A percentile compares a stretch with the other conserved stretches of the same genome.
Evolutionary conservation across 2,113 vertebrate species (phyloP).

Genomic region (Alligator mississippiensis): DNA sequence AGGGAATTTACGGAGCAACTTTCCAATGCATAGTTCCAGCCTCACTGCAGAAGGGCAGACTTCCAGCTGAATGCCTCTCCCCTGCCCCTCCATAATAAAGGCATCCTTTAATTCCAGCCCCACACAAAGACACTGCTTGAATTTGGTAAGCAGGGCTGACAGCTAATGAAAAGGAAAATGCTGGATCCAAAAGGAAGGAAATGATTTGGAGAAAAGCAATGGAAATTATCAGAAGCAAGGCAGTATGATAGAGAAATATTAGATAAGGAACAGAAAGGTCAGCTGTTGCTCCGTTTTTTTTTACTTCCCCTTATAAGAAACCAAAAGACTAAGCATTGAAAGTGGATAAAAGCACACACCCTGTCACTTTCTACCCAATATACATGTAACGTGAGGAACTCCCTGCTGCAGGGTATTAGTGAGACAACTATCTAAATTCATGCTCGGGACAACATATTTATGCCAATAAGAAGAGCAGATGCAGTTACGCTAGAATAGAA

Average conservation of each 20-base stretch:
- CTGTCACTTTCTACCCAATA: fast-evolving
- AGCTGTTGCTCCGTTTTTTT: conserved; percentile 37
- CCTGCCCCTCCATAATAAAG: neutral
- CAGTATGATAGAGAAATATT: conserved; percentile 31
- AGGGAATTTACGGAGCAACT: fast-evolving
- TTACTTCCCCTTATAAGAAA: conserved; percentile 51
- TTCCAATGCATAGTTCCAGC: no score
- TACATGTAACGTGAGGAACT: fast-evolving
- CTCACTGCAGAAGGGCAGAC: neutral
- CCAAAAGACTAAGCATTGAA: conserved; percentile 10
- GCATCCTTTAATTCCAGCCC: neutral
- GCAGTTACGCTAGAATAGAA: neutral
- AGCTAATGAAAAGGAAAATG: neutral
- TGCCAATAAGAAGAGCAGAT: neutral
- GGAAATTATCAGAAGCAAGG: neutral
- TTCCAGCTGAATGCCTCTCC: neutral
- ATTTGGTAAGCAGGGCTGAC: fast-evolving
- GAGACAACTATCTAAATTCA: neutral
- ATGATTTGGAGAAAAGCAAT: neutral
- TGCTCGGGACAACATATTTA: neutral
- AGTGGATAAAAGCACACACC: conserved; percentile 24
- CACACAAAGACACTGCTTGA: fast-evolving
- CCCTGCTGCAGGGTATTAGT: neutral
- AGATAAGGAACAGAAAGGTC: conserved; percentile 29
- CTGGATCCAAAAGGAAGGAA: neutral